These are phyloP conservation scores for Pica pica DNA, from an alignment of 2,113 vertebrate genomes.

Conservation along the genomic window DNA sequence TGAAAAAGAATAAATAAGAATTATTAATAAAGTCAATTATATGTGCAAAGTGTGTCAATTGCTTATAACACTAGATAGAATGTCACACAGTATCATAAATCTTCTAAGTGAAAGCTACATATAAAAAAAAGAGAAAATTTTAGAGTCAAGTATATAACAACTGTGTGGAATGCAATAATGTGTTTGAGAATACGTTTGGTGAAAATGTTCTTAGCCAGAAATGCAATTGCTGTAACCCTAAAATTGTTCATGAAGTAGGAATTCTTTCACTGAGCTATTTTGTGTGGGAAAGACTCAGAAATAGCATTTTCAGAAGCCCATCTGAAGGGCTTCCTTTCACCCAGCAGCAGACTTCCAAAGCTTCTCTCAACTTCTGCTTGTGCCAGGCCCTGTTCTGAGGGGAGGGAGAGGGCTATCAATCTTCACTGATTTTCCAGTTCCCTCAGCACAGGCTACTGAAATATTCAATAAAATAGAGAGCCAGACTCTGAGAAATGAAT, in stretches of 20 bases:
- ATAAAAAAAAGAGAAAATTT: not conserved
- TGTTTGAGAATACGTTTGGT: not conserved
- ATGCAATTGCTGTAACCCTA: not conserved
- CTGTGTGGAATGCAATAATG: rapidly evolving
- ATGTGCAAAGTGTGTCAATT: not conserved
- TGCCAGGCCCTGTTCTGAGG: not conserved
- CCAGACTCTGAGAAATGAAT: not conserved
- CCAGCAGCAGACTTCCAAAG: not conserved
- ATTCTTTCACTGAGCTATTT: not conserved
- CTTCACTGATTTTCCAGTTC: not conserved
- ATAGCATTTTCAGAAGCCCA: not conserved
- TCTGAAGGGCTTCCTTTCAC: not conserved
- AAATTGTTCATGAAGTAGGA: not conserved
- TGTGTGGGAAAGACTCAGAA: not conserved
- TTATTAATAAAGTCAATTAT: not conserved
- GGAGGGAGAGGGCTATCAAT: not conserved
- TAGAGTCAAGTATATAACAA: not conserved
- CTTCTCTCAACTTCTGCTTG: not conserved
- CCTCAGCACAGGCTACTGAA: not conserved
- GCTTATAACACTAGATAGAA: not conserved
- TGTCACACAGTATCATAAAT: not conserved
- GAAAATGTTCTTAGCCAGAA: not conserved
- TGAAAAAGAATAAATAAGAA: not conserved
- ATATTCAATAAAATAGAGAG: not conserved
- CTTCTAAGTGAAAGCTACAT: not conserved